A percentile compares a stretch with the other conserved stretches of the same genome.
Conservation (phyloP, 2,797 vertebrate genomes). For the Streptopelia turtur region DNA sequence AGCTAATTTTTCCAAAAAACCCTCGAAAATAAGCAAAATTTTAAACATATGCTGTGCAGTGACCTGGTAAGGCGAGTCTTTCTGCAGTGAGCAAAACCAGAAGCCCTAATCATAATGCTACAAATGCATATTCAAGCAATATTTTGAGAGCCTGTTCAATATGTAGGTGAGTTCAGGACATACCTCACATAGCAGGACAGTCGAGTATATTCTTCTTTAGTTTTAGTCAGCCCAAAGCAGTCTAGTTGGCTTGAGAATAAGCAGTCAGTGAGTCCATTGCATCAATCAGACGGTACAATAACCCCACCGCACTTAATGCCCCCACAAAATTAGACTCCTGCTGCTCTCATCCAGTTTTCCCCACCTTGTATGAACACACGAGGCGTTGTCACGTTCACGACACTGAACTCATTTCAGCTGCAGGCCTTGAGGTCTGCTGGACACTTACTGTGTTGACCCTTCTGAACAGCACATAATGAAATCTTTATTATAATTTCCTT, state of each 20-base stretch:
- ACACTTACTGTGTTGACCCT: neutral
- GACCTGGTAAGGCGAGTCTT: neutral
- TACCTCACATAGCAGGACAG: neutral
- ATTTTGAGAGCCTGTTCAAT: neutral
- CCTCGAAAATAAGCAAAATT: neutral
- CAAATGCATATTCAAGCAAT: neutral
- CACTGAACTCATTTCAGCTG: neutral
- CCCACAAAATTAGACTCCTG: neutral
- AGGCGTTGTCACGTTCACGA: neutral
- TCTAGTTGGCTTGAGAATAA: neutral
- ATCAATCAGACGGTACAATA: neutral
- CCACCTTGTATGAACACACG: neutral
- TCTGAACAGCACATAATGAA: neutral
- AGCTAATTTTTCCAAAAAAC: neutral
- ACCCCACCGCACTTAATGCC: neutral
- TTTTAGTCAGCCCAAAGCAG: neutral
- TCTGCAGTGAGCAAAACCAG: neutral
- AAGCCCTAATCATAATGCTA: neutral
- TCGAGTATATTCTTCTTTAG: neutral
- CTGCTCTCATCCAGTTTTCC: neutral
- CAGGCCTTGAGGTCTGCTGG: neutral
- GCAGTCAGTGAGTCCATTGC: neutral
- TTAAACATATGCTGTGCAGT: neutral
- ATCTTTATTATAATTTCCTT: slow-evolving; percentile 55
- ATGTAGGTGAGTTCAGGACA: neutral